Evolutionary conservation across 92 coral and sea anemone genomes (phyloP), one percentile per base, ranked within the genome.

Genomic region (Palythoa grandiflora): DNA sequence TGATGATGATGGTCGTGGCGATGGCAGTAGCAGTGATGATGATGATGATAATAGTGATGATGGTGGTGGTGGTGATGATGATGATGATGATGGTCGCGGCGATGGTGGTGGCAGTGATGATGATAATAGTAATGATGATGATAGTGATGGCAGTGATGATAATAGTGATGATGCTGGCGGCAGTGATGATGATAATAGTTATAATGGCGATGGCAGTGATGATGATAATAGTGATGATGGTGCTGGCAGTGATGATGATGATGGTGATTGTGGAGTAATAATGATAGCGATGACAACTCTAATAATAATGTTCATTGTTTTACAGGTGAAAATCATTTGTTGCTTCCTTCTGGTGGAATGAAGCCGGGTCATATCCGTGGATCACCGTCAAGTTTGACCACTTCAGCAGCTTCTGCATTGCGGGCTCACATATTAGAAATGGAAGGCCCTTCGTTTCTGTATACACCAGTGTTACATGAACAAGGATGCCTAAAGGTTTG

Each of bases 351-450:
- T 38, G 90, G 92, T 9, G 87, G 85, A 11, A 83, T 80, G 55
- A 89, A 61, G 73, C 87, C 61, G 75, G 79, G 92, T 38, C 87
- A 77, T 15, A 52, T 88, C 40, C 87, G 88, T 63, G 84, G 91
- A 19, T 80, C 94, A 17, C 92, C 91, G 8, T 77, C 93, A 6
- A 86, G 86, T 68, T 78, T 93, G 51, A 68, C 88, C 16, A 84
- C 94, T 57, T 88, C 96, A 6, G 86, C 92, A 57, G 90, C 90
- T 65, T 94, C 99, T 70, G 86, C 93, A 6, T 76, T 95, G 81
- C 94, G 94, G 78, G 85, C 93, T 35, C 96, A 95, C 72, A 87
- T 94, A 50, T 36, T 88, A 77, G 98, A 97, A 63, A 92, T 97
- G 17, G 96, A 95, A 75, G 95, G 93, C 21, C 94, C 97, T 6